Evolutionary conservation across 2,888 invertebrate genomes (phyloP), one percentile per base, ranked within the genome.

Genomic region (Polyploca ridens): DNA sequence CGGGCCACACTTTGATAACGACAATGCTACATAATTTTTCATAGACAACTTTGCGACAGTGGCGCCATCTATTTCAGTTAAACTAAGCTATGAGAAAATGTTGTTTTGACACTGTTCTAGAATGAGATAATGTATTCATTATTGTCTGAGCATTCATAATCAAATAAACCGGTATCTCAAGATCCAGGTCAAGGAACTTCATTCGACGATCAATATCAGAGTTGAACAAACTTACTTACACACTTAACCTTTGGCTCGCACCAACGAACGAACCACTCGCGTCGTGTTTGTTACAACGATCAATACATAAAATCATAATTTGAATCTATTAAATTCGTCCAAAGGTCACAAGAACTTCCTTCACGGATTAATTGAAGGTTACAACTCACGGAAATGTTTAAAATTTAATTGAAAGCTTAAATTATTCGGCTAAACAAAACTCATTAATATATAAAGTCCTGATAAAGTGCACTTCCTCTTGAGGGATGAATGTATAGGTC

Each of bases 181-280:
- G 27, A 41, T 38, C 16, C 33, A 35, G 61, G 61, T 27, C 61
- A 61, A 61, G 61, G 61, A 27, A 19, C 41, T 38, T 13, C 41
- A 13, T 41, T 41, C 38, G 4, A 19, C 61, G 61, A 57, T 27
- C 57, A 57, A 38, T 58, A 19, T 38, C 44, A 46, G 58, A 63
- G 63, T 44, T 58, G 58, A 58, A 58, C 63, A 46, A 59, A 63
- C 58, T 33, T 5, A 58, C 41, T 33, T 49, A 60, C 61, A 6
- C 2, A 54, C 16, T 54, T 54, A 19, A 54, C 54, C 54, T 54
- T 54, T 5, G 3, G 10, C 19, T 10, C 54, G 10, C 16, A 19
- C 16, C 19, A n/a, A n/a, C 1, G 19, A 54, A 8, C 19, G 54
- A 10, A 54, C 54, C 5, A 54, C 19, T n/a, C 16, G 54, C 10